These are phyloP conservation scores for Drosophila infuscata DNA, from an alignment of 2,888 invertebrate species.

Conservation along the genomic window DNA sequence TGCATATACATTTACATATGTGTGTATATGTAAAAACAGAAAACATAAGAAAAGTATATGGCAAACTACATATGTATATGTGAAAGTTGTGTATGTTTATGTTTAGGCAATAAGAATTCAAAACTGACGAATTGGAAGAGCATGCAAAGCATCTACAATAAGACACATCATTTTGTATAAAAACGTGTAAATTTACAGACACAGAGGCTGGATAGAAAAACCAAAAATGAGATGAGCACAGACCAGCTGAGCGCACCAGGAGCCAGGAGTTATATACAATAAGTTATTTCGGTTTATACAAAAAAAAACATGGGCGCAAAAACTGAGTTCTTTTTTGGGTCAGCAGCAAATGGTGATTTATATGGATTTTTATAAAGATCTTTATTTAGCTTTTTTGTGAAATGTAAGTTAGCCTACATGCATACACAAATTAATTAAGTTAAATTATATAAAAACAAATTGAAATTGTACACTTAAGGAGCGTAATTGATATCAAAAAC, in stretches of 20 bases:
- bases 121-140: constrained; percentile 44
- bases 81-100: constrained; percentile 66
- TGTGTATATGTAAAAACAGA: constrained; percentile 40
- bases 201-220: constrained; percentile 13
- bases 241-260: constrained; percentile 33
- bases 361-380: constrained; percentile 64
- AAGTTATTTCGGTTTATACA: constrained; percentile 7
- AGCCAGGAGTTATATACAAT: constrained; percentile 28
- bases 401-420: constrained; percentile 46
- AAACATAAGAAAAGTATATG: constrained; percentile 21
- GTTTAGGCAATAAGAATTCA: constrained; percentile 42
- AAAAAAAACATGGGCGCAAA: background rate
- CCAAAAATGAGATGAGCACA: constrained; percentile 2
- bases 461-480: constrained; percentile 65
- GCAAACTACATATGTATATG: constrained; percentile 63
- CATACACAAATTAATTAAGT: constrained; percentile 49
- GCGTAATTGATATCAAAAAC: constrained; percentile 72
- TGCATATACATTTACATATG: constrained; percentile 28
- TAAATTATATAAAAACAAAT: constrained; percentile 21
- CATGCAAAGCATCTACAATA: constrained; percentile 75
- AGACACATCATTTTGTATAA: constrained; percentile 65
- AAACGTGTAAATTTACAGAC: constrained; percentile 37
- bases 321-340: constrained; percentile 23
- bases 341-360: constrained; percentile 75
- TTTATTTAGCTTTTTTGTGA: constrained; percentile 64